Evolutionary conservation across 2,888 invertebrate genomes (phyloP), one percentile per base, ranked within the genome.

Genomic region (Neuroscelio doddi): DNA sequence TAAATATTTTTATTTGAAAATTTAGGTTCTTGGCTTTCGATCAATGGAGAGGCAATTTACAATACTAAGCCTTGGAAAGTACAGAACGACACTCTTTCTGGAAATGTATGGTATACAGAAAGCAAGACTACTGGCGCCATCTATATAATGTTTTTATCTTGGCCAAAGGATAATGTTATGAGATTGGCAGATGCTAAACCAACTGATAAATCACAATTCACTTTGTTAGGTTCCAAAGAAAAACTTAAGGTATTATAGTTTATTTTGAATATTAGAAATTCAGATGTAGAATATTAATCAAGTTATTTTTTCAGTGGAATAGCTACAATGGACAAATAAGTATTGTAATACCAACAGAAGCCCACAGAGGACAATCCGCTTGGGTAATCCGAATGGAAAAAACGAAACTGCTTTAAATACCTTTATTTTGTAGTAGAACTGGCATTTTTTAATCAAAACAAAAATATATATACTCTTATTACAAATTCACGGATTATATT

Each of bases 41-140:
- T 90, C n/a, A 97, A 96, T 76, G 96, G 96, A 0, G 93, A 95
- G 79, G 95, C 94, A 0, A 94, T 97, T 70, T 97, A 95, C 78
- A 86, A 85, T 1, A 90, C 90, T 0, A 87, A 86, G 3, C 95
- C 96, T 0, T 97, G 96, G 95, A 81, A 79, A 0, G 85, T 87
- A 57, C 96, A 96, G 85, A 96, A 95, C 77, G 96, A 95, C 78
- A 90, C 93, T 0, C 45, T 89, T n/a, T 89, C 89, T 0, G 79
- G 88, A 0, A 85, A 87, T 55, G 90, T 93, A 7, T 96, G 96
- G 96, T 95, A 91, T 21, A 9, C 64, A 0, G 34, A 55, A 47
- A 51, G 51, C 26, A 46, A 51, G 30, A n/a, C 2, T 3, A 9
- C n/a, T 2, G 30, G 12, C 1, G 16, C 29, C 4, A 42, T 74